phyloP scores from a whole-genome alignment of 1,140 invertebrate genomes.

The Atta texana region DNA sequence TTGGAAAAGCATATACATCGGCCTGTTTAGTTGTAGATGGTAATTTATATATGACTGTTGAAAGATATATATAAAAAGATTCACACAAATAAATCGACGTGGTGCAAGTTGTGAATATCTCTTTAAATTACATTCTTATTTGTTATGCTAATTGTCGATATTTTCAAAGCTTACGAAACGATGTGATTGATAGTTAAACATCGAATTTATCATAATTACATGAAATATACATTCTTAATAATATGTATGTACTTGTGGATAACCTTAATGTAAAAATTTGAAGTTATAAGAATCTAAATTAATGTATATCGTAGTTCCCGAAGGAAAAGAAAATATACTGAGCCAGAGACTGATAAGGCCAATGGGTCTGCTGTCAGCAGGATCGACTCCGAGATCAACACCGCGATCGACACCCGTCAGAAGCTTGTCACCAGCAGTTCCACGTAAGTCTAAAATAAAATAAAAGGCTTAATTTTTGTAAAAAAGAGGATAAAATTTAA shows the following conservation, averaged over 20 bases:
- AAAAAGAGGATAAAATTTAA: background rate
- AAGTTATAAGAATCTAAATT: background rate
- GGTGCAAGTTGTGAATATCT: background rate
- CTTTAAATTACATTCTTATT: conserved; percentile 3
- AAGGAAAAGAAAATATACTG: conserved; percentile 92
- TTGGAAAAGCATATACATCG: conserved; percentile 92
- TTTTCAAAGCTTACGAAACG: background rate
- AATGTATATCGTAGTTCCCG: conserved; percentile 88
- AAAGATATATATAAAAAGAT: background rate
- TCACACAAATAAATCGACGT: background rate
- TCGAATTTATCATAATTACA: conserved; percentile 5
- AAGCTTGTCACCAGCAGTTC: conserved; percentile 88
- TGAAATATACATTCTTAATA: background rate
- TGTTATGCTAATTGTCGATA: conserved; percentile 21
- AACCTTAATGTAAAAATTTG: background rate
- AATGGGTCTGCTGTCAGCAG: conserved; percentile 88
- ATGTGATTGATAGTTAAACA: background rate
- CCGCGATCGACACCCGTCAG: conserved; percentile 90
- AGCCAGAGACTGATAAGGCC: conserved; percentile 90
- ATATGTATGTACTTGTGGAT: background rate
- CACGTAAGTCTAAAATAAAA: conserved; percentile 71
- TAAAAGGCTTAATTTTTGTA: background rate
- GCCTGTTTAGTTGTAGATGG: conserved; percentile 93
- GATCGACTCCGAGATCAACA: conserved; percentile 91
- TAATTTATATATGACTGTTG: conserved; percentile 82